Evolutionary conservation across 2,113 vertebrate species (phyloP), one percentile per base, ranked within the genome.

Genomic region (Pipra filicauda): DNA sequence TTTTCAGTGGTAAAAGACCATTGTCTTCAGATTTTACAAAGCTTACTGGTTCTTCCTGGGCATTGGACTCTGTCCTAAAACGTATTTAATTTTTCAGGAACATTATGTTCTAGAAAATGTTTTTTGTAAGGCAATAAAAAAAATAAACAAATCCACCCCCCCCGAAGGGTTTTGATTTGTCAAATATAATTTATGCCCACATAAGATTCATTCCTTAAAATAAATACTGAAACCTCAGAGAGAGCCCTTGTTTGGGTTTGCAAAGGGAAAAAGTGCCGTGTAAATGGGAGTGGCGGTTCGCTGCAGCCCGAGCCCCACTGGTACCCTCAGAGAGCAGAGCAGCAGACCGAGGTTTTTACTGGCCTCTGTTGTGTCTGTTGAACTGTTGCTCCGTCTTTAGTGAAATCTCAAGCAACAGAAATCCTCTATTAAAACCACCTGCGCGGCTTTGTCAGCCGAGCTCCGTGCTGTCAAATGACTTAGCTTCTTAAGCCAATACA

Each of bases 371-470:
- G 98, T 98, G 98, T 98, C 98, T 98, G 97, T 97, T 97, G 97
- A 97, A 97, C 97, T 96, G 97, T 95, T 96, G 97, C 97, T 98
- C 97, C 66, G 96, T 97, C 98, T 98, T 98, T 93, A 96, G 97
- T 84, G 97, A 98, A 98, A 96, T 97, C 97, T 94, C 97, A 77
- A 54, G 95, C 97, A 84, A 91, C 96, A 95, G 96, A 96, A 97
- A 97, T 85, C 96, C 92, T 98, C 97, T 98, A 98, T 98, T 98
- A 98, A 98, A 98, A 98, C 98, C 98, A 98, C 98, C 98, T 98
- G 98, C 93, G 49, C 43, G 57, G 94, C 97, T 98, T 98, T 97
- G 98, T 98, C 98, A 98, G 97, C 97, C 11, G 97, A 98, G 94
- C 92, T 82, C 91, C 88, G 73, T 15, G 95, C 96, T 98, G 98